Base-by-base conservation (phyloP, 2,797 vertebrate species). In the Cottoperca gobio region DNA sequence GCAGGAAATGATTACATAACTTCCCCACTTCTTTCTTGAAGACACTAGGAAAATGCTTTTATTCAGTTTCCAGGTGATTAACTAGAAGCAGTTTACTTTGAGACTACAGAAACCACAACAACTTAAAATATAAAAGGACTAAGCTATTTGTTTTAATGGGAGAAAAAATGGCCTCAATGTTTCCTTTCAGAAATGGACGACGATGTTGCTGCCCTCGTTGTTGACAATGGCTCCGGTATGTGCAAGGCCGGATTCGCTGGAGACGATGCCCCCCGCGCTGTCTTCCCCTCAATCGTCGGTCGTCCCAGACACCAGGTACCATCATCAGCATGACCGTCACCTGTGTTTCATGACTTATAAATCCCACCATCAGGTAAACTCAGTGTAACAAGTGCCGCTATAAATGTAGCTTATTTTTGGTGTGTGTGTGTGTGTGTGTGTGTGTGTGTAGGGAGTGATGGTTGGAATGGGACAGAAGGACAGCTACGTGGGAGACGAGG, bases 401-500 rank as follows among this genome's bases (percentile, higher is more conserved):
- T n/a, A n/a, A n/a, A n/a, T n/a, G n/a, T n/a, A n/a, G n/a, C n/a
- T n/a, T n/a, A n/a, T n/a, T n/a, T n/a, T n/a, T n/a, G n/a, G n/a
- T n/a, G n/a, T n/a, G n/a, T n/a, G n/a, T n/a, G n/a, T n/a, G n/a
- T n/a, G n/a, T n/a, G n/a, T n/a, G n/a, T 2, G 4, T 2, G 2
- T 62, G 5, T 0, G 16, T 75, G 24, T 46, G 33, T 82, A 98
- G 97, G 97, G 97, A 19, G 97, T 98, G 82, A 97, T 97, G 96
- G 97, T 98, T 60, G 97, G 97, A 66, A 98, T 97, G 97, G 97
- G 97, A 81, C 97, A 97, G 94, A 98, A 98, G 87, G 97, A 97
- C 95, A 96, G 95, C 91, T 98, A 97, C 0, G 96, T 98, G 9
- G 97, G 97, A 1, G 97, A 98, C 0, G 97, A 98, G 86, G 97